Conservation (phyloP, 2,888 invertebrate species). For the Nomada fucata region DNA sequence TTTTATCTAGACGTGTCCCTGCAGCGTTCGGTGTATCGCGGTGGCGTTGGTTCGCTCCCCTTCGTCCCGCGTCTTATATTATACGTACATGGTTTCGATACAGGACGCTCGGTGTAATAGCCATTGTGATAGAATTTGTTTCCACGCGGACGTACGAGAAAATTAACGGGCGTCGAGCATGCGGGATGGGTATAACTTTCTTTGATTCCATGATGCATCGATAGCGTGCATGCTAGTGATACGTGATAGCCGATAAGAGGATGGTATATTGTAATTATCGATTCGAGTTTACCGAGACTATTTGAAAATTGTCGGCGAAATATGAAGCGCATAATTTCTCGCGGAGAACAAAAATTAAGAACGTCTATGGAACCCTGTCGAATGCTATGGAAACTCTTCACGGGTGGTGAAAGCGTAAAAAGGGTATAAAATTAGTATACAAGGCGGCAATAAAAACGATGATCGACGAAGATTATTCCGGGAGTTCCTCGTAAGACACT, state of each 20-base stretch:
- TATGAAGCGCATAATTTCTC: background rate
- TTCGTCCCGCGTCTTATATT: background rate
- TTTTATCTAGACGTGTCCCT: background rate
- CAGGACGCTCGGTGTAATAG: slow-evolving; percentile 11
- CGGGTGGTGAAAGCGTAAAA: slow-evolving; percentile 35
- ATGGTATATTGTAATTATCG: slow-evolving; percentile 16
- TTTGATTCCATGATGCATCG: slow-evolving; percentile 29
- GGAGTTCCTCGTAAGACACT: slow-evolving; percentile 52
- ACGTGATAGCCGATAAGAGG: slow-evolving; percentile 4
- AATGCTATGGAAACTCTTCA: background rate
- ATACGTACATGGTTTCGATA: slow-evolving; percentile 27
- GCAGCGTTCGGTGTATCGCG: background rate
- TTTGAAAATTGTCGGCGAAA: background rate
- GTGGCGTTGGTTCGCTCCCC: background rate
- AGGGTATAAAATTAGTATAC: slow-evolving; percentile 59
- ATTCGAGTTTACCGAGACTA: background rate
- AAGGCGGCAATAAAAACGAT: slow-evolving; percentile 63
- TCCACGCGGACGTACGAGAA: slow-evolving; percentile 14
- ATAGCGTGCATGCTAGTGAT: slow-evolving; percentile 7
- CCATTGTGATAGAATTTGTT: slow-evolving; percentile 10
- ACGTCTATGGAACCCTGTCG: background rate
- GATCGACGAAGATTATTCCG: slow-evolving; percentile 66
- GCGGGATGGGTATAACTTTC: slow-evolving; percentile 28
- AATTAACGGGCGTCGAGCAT: slow-evolving; percentile 29
- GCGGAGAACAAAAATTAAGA: background rate